A percentile compares a stretch with the other conserved stretches of the same genome.
phyloP scores from a whole-genome alignment of 2,888 invertebrate genomes.

The Dastarcus helophoroides region DNA sequence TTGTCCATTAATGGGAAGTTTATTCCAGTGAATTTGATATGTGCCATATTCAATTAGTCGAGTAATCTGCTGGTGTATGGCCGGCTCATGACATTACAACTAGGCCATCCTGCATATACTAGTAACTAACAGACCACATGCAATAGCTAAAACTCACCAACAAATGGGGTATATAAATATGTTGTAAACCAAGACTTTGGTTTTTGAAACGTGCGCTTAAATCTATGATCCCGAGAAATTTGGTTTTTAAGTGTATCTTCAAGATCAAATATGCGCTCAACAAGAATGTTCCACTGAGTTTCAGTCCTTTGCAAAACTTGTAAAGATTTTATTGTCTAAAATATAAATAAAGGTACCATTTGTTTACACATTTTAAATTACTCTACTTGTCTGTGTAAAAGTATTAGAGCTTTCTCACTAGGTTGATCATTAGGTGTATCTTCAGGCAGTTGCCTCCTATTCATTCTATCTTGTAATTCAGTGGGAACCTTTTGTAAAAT shows the following conservation, averaged over 20 bases:
- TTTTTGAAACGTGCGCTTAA: constrained; percentile 60
- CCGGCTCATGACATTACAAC: too few relatives aligned
- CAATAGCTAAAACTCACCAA: constrained; percentile 40
- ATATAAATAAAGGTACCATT: constrained; percentile 9
- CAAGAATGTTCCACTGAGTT: constrained; percentile 83
- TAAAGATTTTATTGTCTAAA: constrained; percentile 70
- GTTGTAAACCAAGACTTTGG: constrained; percentile 47
- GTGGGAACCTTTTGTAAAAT: constrained; percentile 80
- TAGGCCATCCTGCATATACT: too few relatives aligned
- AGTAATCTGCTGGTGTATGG: too few relatives aligned
- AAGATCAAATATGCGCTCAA: constrained; percentile 66
- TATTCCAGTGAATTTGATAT: too few relatives aligned
- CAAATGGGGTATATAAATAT: constrained; percentile 48
- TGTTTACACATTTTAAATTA: constrained; percentile 1
- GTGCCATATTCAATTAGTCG: too few relatives aligned
- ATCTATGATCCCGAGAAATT: constrained; percentile 45
- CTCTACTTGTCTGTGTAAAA: constrained; percentile 77
- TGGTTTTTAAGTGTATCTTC: constrained; percentile 83
- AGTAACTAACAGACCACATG: too few relatives aligned
- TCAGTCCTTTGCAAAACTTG: constrained; percentile 90
- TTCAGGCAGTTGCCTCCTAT: constrained; percentile 49
- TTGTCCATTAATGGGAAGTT: too few relatives aligned
- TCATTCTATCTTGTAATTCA: constrained; percentile 64
- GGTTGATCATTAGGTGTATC: constrained; percentile 55
- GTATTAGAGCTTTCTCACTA: constrained; percentile 74